Evolutionary conservation across 1,140 invertebrate genomes (phyloP).

Genomic region (Drosophila lacertosa): DNA sequence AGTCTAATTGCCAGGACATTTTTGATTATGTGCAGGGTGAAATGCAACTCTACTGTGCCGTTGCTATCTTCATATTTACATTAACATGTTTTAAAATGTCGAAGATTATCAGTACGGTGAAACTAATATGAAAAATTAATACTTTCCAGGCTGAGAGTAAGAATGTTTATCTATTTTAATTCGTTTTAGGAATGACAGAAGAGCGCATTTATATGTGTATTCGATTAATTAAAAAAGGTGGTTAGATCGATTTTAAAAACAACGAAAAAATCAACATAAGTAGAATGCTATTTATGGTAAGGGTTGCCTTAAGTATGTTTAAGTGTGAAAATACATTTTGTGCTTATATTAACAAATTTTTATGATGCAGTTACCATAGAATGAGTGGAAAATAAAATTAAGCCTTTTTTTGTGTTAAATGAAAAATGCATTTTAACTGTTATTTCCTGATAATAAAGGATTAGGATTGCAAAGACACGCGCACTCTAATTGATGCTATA

Average conservation of each 20-base stretch:
- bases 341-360: constrained; percentile 71
- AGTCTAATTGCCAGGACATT: constrained; percentile 44
- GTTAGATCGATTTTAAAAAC: no score
- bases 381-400: no score
- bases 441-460: no score
- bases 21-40: constrained; percentile 26
- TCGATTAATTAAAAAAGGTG: constrained; percentile 58
- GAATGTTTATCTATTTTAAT: no score
- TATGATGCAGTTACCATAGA: constrained; percentile 46
- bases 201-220: no score
- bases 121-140: constrained; percentile 49
- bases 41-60: constrained; percentile 15
- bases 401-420: no score
- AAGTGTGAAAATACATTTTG: constrained; percentile 45
- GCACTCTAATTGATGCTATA: no score
- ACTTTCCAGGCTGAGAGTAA: constrained; percentile 41
- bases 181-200: no score
- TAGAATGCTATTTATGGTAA: constrained; percentile 6
- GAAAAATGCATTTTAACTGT: no score
- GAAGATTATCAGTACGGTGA: constrained; percentile 65
- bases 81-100: constrained; percentile 72
- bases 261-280: constrained; percentile 1
- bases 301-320: constrained; percentile 34
- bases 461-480: no score
- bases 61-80: constrained; percentile 80